phyloP scores from a whole-genome alignment of 2,113 vertebrate species.

The Megalops atlanticus region DNA sequence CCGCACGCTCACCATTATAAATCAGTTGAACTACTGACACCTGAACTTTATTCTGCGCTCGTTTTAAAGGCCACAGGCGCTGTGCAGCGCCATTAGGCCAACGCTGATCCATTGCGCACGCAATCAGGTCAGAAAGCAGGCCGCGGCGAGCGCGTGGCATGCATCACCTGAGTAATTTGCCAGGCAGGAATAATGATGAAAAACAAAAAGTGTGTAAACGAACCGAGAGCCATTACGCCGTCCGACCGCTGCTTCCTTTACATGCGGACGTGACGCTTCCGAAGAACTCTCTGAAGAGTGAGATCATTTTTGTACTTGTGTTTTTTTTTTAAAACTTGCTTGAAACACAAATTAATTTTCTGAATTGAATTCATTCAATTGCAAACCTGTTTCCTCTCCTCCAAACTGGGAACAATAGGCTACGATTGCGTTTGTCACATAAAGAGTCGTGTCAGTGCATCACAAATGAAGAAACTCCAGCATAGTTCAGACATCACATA shows the following conservation, averaged over 20 bases:
- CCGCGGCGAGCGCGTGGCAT: constrained; percentile 40
- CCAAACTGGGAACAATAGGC: background rate
- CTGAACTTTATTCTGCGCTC: constrained; percentile 72
- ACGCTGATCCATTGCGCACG: constrained; percentile 70
- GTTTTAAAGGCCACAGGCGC: constrained; percentile 70
- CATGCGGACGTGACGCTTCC: background rate
- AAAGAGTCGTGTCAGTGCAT: no score
- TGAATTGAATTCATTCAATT: background rate
- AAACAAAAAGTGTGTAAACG: background rate
- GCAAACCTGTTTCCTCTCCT: background rate
- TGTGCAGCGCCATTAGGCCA: constrained; percentile 48
- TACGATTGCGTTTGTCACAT: no score
- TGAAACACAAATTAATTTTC: no score
- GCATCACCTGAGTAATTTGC: constrained; percentile 54
- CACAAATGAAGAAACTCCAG: no score
- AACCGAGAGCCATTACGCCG: background rate
- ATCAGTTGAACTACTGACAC: constrained; percentile 78
- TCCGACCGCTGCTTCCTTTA: background rate
- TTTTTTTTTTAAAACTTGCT: background rate
- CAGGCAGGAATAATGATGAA: constrained; percentile 10
- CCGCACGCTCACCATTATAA: constrained; percentile 70
- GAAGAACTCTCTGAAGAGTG: background rate
- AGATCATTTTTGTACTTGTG: background rate
- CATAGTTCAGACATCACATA: no score
- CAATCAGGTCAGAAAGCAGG: constrained; percentile 71